Conservation (phyloP, 2,888 invertebrate genomes). For the Trichacis sp. region DNA sequence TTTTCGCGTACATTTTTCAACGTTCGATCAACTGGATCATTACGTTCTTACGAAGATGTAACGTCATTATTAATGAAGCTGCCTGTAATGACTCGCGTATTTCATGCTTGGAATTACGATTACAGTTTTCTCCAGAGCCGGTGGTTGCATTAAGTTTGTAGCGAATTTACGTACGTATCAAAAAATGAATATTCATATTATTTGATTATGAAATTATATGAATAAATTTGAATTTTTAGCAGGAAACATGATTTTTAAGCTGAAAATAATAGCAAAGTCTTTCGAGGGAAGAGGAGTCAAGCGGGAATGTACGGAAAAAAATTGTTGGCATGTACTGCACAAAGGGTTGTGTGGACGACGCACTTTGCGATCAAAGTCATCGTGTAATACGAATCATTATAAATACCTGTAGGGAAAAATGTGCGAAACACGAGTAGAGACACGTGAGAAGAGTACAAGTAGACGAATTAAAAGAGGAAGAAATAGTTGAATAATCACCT, state of each 20-base stretch:
- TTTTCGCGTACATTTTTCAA: constrained; percentile 16
- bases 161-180: no score
- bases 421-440: constrained; percentile 23
- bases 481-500: constrained; percentile 14
- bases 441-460: constrained; percentile 36
- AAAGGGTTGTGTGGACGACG: no score
- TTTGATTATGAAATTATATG: no score
- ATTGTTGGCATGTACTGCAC: no score
- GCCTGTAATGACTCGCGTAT: constrained; percentile 27
- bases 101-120: constrained; percentile 28
- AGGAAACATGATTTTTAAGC: no score
- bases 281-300: no score
- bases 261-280: no score
- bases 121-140: no score
- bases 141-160: no score
- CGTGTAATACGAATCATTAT: constrained; percentile 33
- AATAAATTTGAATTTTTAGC: no score
- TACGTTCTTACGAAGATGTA: constrained; percentile 11
- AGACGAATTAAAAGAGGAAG: constrained; percentile 26
- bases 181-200: no score
- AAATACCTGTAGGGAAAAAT: constrained; percentile 32
- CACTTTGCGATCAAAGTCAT: constrained; percentile 21
- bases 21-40: constrained; percentile 19
- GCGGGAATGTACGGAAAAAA: no score
- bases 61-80: constrained; percentile 28